These are phyloP conservation scores for Phoebastria nigripes DNA, from an alignment of 2,797 vertebrate genomes.

Conservation along the genomic window DNA sequence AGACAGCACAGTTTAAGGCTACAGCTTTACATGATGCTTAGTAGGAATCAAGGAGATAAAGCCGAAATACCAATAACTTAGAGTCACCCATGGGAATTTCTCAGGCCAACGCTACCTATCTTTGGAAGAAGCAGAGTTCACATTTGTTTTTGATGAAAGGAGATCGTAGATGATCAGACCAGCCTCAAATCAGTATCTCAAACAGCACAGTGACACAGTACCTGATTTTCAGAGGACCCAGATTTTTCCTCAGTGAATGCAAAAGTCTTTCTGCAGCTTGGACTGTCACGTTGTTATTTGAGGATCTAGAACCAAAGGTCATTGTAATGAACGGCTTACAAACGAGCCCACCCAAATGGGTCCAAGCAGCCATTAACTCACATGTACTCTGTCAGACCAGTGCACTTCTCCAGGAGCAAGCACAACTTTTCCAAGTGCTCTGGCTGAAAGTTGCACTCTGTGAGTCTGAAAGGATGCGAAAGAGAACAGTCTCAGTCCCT, in stretches of 20 bases:
- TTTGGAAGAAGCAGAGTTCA: neutral
- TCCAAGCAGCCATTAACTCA: slow-evolving; percentile 67
- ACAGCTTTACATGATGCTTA: neutral
- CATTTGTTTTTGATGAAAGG: neutral
- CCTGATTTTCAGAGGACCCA: slow-evolving; percentile 66
- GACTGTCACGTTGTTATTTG: slow-evolving; percentile 54
- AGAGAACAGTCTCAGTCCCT: neutral
- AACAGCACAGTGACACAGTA: slow-evolving; percentile 12
- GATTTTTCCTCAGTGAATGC: slow-evolving; percentile 13
- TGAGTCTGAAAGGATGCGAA: slow-evolving; percentile 69
- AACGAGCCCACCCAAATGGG: accelerated
- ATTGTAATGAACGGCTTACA: neutral
- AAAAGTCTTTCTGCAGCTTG: slow-evolving; percentile 46
- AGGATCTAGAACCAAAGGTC: slow-evolving; percentile 64
- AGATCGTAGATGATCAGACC: neutral
- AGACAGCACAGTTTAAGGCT: neutral
- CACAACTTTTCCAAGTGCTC: slow-evolving; percentile 74
- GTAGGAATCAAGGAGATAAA: neutral
- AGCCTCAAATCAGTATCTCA: neutral
- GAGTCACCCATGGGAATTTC: neutral
- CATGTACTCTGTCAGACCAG: slow-evolving; percentile 71
- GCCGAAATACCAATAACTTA: neutral
- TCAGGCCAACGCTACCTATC: neutral
- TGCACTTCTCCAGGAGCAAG: slow-evolving; percentile 67
- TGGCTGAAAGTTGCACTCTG: slow-evolving; percentile 69